Evolutionary conservation across 2,888 invertebrate species (phyloP).

Genomic region (Amblyjoppa proteus): DNA sequence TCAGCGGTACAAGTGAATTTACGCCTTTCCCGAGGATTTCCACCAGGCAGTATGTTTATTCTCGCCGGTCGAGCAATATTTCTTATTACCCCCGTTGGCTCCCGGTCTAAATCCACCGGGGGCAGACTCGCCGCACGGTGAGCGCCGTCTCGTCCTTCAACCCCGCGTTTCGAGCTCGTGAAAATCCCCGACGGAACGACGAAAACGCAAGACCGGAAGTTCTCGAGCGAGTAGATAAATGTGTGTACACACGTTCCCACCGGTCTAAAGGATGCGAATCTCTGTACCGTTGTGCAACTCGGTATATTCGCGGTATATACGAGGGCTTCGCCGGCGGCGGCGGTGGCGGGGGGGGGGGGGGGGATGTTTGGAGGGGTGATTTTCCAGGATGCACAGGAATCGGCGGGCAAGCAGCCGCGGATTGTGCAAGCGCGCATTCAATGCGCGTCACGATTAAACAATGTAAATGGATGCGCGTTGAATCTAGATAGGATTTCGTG

Average conservation of each 20-base stretch:
- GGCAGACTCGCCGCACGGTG: neutral
- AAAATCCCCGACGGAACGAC: conserved; percentile 32
- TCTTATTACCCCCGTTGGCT: conserved; percentile 32
- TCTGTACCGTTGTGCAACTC: neutral
- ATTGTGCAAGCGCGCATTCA: conserved; percentile 38
- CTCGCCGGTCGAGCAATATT: conserved; percentile 24
- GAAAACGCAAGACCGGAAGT: conserved; percentile 9
- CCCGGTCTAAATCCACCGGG: neutral
- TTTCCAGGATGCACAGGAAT: conserved; percentile 27
- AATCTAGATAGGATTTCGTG: conserved; percentile 67
- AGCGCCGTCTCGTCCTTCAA: conserved; percentile 22
- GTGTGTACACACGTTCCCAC: conserved; percentile 41
- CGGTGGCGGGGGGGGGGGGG: no score
- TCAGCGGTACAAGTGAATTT: conserved; percentile 14
- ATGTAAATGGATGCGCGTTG: conserved; percentile 69
- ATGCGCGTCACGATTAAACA: conserved; percentile 67
- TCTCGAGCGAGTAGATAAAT: conserved; percentile 40
- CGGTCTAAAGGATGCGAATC: neutral
- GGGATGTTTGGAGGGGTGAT: neutral
- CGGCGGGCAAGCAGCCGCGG: conserved; percentile 9
- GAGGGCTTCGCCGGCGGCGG: neutral
- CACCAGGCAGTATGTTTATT: conserved; percentile 33
- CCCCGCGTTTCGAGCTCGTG: conserved; percentile 10
- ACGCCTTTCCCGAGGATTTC: conserved; percentile 45
- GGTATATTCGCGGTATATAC: neutral